Conservation (phyloP, 2,113 vertebrate species). For the Falcunculus frontatus region DNA sequence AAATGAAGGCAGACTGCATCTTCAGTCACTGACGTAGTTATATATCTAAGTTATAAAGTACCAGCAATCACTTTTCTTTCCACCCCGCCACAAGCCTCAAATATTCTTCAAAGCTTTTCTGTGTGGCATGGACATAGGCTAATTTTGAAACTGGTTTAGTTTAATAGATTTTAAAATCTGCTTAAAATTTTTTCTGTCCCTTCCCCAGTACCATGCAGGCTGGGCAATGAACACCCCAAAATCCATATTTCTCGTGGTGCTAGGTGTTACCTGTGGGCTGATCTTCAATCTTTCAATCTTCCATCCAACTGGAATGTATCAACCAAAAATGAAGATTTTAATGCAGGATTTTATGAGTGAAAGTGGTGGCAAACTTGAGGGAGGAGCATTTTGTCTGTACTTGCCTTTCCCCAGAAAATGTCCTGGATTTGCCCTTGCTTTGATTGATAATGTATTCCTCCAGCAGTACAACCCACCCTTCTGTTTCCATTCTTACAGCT, state of each 20-base stretch:
- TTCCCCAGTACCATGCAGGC: background rate
- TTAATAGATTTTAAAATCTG: background rate
- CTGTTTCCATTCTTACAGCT: constrained; percentile 34
- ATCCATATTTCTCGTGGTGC: background rate
- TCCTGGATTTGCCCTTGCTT: constrained; percentile 37
- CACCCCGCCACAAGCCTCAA: background rate
- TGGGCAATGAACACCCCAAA: background rate
- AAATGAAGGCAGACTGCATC: background rate
- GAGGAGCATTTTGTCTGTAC: background rate
- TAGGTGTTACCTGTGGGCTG: background rate
- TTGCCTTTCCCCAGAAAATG: constrained; percentile 21
- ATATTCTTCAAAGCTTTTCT: background rate
- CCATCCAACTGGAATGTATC: background rate
- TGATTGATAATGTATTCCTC: constrained; percentile 54
- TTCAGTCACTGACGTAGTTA: background rate
- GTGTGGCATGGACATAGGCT: background rate
- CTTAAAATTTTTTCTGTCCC: background rate
- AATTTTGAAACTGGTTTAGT: background rate
- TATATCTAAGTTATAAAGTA: background rate
- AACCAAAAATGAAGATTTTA: background rate
- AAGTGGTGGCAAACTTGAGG: background rate
- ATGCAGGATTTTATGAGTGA: background rate
- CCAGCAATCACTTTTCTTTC: background rate
- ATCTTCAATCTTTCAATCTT: background rate
- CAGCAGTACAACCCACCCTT: constrained; percentile 19